These are phyloP conservation scores for Mellivora capensis DNA, from an alignment of 2,113 vertebrate species.

Conservation along the genomic window DNA sequence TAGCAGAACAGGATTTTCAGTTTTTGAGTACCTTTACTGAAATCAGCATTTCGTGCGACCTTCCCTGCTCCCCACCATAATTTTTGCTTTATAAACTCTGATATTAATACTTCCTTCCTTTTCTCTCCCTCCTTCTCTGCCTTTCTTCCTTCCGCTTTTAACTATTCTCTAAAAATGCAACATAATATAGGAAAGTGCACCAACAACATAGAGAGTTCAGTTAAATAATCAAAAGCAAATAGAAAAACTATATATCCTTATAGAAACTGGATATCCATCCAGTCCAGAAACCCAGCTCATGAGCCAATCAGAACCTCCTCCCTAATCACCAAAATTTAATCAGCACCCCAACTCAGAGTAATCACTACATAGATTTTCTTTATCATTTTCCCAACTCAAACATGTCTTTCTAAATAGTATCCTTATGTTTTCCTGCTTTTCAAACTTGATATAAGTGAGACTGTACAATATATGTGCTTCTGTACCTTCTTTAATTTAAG, in stretches of 20 bases:
- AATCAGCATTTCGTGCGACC: background rate
- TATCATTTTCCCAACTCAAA: background rate
- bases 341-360: background rate
- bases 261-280: background rate
- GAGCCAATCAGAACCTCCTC: background rate
- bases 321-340: background rate
- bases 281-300: no score
- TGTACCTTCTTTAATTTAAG: background rate
- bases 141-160: background rate
- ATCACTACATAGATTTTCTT: background rate
- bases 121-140: background rate
- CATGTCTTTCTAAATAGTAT: background rate
- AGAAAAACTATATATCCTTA: background rate
- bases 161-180: background rate
- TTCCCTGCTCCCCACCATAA: background rate
- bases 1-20: background rate
- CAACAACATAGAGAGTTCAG: background rate
- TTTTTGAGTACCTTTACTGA: background rate
- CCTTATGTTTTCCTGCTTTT: background rate
- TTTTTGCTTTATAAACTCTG: background rate
- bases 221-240: background rate
- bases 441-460: background rate
- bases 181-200: background rate
- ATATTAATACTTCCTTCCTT: background rate
- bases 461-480: background rate